A percentile compares a stretch with the other conserved stretches of the same genome.
Conservation (phyloP, 2,888 invertebrate species). For the Venusia cambrica region DNA sequence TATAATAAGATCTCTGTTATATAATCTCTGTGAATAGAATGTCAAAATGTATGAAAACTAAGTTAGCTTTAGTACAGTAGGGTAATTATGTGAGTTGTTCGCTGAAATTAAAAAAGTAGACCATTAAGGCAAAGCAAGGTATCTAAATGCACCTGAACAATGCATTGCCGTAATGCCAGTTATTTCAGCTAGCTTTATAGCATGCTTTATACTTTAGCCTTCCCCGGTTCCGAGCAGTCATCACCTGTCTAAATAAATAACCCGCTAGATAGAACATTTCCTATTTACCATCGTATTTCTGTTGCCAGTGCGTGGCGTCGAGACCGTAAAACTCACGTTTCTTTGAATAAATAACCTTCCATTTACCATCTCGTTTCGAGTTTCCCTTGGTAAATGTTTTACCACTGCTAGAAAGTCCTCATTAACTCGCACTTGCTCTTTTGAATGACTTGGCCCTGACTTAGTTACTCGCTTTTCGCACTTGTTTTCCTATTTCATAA, state of each 20-base stretch:
- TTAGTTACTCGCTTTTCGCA: conserved; percentile 45
- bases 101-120: too few species aligned
- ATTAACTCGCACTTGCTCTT: conserved; percentile 45
- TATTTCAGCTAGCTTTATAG: too few species aligned
- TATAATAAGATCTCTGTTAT: too few species aligned
- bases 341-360: conserved; percentile 17
- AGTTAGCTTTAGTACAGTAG: too few species aligned
- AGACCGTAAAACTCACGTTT: conserved; percentile 17
- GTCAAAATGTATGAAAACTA: too few species aligned
- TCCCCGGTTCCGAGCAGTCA: conserved; percentile 2
- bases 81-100: too few species aligned
- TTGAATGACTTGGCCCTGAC: conserved; percentile 55
- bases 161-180: too few species aligned
- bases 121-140: too few species aligned
- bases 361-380: conserved; percentile 24
- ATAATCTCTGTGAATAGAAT: too few species aligned
- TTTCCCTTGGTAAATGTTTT: conserved; percentile 25
- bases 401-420: conserved; percentile 43
- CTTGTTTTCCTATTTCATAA: conserved; percentile 8
- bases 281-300: conserved; percentile 11
- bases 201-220: too few species aligned
- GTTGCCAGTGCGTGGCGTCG: conserved; percentile 3
- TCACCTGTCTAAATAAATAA: conserved; percentile 5
- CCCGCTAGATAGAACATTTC: conserved; percentile 8
- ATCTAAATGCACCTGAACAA: too few species aligned